Evolutionary conservation across 92 coral and sea anemone genomes (phyloP).

Genomic region (Parazoanthus swiftii): DNA sequence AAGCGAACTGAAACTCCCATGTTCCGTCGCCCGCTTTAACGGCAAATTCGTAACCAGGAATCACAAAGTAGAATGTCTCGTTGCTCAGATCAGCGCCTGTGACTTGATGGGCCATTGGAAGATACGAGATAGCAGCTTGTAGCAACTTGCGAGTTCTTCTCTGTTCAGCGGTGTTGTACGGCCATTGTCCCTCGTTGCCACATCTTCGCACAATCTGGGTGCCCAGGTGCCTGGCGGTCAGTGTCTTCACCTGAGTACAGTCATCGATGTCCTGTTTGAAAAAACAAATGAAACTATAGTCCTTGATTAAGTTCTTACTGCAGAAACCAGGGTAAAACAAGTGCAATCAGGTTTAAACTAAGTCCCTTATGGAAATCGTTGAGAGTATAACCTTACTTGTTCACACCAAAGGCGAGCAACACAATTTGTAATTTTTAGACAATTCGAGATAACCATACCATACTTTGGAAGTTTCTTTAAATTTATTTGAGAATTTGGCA

Average conservation of each 20-base stretch:
- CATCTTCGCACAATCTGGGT: background rate
- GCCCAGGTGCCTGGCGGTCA: conserved; percentile 12
- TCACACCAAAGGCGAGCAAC: too few relatives aligned
- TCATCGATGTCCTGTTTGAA: conserved; percentile 19
- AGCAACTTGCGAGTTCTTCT: conserved; percentile 5
- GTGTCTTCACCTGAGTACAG: conserved; percentile 20
- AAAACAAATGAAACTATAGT: too few relatives aligned
- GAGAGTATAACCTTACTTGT: too few relatives aligned
- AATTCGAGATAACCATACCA: too few relatives aligned
- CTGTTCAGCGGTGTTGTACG: conserved; percentile 15
- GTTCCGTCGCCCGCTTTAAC: conserved; percentile 14
- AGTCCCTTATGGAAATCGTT: too few relatives aligned
- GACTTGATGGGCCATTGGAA: conserved; percentile 6
- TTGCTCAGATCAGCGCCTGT: conserved; percentile 30
- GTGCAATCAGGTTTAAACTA: too few relatives aligned
- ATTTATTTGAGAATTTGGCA: too few relatives aligned
- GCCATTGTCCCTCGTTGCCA: conserved; percentile 34
- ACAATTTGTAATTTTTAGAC: too few relatives aligned
- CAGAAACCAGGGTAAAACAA: too few relatives aligned
- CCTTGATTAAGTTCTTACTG: too few relatives aligned
- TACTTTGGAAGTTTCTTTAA: too few relatives aligned
- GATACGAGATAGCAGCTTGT: conserved; percentile 22
- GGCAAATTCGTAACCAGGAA: conserved; percentile 31
- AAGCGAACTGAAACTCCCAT: too few relatives aligned
- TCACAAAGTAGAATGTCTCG: conserved; percentile 18